Base-by-base conservation (phyloP, 2,113 vertebrate species). In the Poecilia latipinna region DNA sequence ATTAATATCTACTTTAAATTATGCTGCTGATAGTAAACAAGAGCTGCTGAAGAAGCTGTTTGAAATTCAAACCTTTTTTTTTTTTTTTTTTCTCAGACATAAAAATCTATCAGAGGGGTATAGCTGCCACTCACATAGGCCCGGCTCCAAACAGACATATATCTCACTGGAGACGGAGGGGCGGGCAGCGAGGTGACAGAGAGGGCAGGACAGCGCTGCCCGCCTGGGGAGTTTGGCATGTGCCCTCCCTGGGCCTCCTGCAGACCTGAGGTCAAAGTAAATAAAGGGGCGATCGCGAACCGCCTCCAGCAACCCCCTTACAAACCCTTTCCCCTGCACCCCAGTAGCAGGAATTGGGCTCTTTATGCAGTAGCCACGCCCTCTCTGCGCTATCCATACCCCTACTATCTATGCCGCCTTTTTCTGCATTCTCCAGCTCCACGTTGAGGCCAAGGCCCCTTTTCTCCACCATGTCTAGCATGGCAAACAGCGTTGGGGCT, bases 161-260 rank as follows among this genome's bases (percentile, higher is more conserved):
- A 93, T 93, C 90, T 91, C 78, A 79, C 75, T 83, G 89, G 86
- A 92, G 93, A 87, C 92, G 85, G 89, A 81, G 92, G 90, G 88
- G 89, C 87, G 86, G 90, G 91, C 88, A 87, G 75, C 54, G 92
- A 85, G 93, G 93, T 93, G 92, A 93, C 89, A 71, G 81, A 83
- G 85, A 93, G 93, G 93, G 87, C 92, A 93, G 89, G 87, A 89
- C 82, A 64, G 85, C 86, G 78, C 82, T 88, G 92, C 92, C 93
- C 93, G 88, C 94, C 91, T 90, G 94, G 87, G 90, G 94, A 93
- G 94, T 93, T 92, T 92, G 94, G 93, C 94, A 94, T 94, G 94
- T 93, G 93, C 92, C 93, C 94, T 92, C 86, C 80, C 75, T 17
- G 76, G 91, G 89, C 91, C 89, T 91, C 91, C 92, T 65, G 81